These are phyloP conservation scores for Coregonus clupeaformis DNA, from an alignment of 2,113 vertebrate genomes.

Conservation along the genomic window DNA sequence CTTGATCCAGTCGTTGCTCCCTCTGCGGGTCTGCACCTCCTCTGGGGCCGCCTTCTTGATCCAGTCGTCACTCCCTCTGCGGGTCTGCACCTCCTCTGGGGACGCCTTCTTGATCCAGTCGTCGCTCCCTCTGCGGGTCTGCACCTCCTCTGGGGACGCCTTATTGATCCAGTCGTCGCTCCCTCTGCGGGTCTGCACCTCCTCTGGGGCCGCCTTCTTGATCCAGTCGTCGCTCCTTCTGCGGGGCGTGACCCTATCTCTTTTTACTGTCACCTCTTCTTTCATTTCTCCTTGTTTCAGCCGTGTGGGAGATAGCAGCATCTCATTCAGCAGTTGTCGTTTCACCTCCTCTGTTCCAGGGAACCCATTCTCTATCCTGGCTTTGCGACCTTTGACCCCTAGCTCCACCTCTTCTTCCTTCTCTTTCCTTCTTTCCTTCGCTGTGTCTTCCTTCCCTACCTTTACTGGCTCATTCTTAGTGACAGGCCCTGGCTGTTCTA, in stretches of 20 bases:
- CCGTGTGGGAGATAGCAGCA: neutral
- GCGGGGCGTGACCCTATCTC: neutral
- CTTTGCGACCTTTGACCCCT: conserved; percentile 19
- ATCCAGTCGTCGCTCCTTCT: conserved; percentile 59
- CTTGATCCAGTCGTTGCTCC: conserved; percentile 50
- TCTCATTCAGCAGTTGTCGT: neutral
- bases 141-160: no score
- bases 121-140: neutral
- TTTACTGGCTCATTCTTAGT: conserved; percentile 14
- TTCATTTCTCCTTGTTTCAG: neutral
- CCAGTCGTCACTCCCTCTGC: neutral
- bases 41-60: no score
- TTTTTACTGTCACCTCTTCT: neutral
- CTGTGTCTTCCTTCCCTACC: neutral
- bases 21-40: no score
- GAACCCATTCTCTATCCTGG: conserved; percentile 17
- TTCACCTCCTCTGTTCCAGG: neutral
- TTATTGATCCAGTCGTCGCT: neutral
- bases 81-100: neutral
- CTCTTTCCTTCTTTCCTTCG: neutral
- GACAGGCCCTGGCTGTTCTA: neutral
- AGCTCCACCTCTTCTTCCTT: conserved; percentile 2
- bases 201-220: conserved; percentile 20
- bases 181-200: neutral
- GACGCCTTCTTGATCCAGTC: conserved; percentile 50